These are phyloP conservation scores for Typhlichthys eigenmanni DNA, from an alignment of 2,797 vertebrate genomes.

Conservation along the genomic window DNA sequence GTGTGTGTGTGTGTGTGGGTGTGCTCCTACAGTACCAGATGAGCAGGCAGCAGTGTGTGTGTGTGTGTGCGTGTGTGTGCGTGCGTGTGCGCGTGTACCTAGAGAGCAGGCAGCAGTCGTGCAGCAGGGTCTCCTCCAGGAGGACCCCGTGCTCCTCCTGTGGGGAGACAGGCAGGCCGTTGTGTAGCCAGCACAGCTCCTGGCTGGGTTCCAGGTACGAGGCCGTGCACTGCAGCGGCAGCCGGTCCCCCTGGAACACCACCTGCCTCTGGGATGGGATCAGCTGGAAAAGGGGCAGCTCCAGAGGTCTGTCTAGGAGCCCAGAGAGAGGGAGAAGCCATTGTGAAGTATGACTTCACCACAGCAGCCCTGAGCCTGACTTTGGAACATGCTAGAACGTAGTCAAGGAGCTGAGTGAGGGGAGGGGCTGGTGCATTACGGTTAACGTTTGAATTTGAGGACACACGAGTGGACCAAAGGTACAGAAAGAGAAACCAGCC, in stretches of 20 bases:
- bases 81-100: constrained; percentile 69
- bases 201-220: constrained; percentile 81
- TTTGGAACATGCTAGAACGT: too few species aligned
- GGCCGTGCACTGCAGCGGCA: constrained; percentile 89
- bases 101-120: constrained; percentile 90
- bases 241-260: constrained; percentile 87
- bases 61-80: not conserved
- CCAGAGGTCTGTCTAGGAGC: constrained; percentile 81
- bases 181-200: constrained; percentile 83
- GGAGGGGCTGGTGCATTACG: too few species aligned
- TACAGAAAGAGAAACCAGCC: too few species aligned
- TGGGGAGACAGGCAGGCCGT: constrained; percentile 71
- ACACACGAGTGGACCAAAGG: too few species aligned
- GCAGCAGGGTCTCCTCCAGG: constrained; percentile 87
- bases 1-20: constrained; percentile 2
- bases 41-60: constrained; percentile 84
- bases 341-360: not conserved
- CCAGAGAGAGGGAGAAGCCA: not conserved
- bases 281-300: constrained; percentile 88
- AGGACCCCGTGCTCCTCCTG: constrained; percentile 82
- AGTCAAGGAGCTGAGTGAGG: too few species aligned
- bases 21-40: not conserved
- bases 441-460: too few species aligned
- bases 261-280: constrained; percentile 91
- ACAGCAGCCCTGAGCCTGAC: too few species aligned